A percentile compares a stretch with the other conserved stretches of the same genome.
These are phyloP conservation scores for Contarinia nasturtii DNA, from an alignment of 1,140 invertebrate species.

Conservation along the genomic window DNA sequence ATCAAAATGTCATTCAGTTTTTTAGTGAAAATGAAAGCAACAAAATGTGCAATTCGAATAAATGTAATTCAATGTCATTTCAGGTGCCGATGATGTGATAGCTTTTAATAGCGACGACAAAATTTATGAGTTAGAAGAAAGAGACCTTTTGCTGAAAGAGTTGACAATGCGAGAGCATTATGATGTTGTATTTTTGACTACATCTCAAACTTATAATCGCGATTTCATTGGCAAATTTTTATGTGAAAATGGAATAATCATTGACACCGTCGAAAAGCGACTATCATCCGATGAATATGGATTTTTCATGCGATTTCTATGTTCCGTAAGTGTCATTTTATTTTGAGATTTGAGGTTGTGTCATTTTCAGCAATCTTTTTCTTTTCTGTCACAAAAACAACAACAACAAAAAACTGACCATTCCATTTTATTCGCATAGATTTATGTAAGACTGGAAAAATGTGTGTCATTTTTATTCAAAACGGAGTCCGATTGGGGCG, in stretches of 20 bases:
- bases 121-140: conserved; percentile 3
- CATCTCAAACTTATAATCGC: conserved; percentile 22
- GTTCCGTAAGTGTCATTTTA: neutral
- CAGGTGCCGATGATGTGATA: conserved; percentile 3
- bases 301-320: conserved; percentile 2
- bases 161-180: conserved; percentile 18
- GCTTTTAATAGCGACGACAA: neutral
- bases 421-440: conserved; percentile 13
- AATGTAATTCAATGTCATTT: neutral
- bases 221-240: conserved; percentile 26
- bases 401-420: too few species aligned
- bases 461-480: conserved; percentile 17
- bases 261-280: conserved; percentile 22
- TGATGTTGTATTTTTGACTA: conserved; percentile 35
- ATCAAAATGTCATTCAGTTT: conserved; percentile 1
- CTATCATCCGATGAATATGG: conserved; percentile 1
- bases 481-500: conserved; percentile 24
- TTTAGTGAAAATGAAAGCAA: neutral
- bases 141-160: conserved; percentile 11
- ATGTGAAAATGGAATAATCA: conserved; percentile 25
- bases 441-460: conserved; percentile 10
- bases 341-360: neutral
- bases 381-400: too few species aligned
- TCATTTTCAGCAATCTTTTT: too few species aligned
- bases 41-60: neutral